Evolutionary conservation across 1,140 invertebrate species (phyloP).

Genomic region (Macrocentrus cingulum): DNA sequence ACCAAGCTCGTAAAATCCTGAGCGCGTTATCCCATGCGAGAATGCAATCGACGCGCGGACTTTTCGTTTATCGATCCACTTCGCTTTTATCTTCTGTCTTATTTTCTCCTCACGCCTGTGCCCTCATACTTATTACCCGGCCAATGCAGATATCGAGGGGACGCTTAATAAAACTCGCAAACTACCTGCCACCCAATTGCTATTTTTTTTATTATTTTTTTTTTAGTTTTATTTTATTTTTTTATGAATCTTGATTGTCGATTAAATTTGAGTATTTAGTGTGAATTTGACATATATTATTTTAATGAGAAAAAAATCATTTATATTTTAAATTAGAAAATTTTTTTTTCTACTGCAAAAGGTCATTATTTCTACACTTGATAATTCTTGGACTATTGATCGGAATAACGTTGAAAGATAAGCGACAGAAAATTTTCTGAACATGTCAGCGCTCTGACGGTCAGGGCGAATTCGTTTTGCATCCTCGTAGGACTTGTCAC

Average conservation of each 20-base stretch:
- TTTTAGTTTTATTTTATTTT: background rate
- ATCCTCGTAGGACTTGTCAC: conserved; percentile 33
- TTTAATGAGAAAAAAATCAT: no score
- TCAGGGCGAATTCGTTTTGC: conserved; percentile 13
- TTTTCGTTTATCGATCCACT: conserved; percentile 27
- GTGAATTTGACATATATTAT: background rate
- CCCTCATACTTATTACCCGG: background rate
- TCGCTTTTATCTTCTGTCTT: conserved; percentile 11
- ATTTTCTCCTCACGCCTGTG: background rate
- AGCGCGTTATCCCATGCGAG: conserved; percentile 16
- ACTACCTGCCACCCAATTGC: conserved; percentile 7
- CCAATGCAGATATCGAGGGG: conserved; percentile 14
- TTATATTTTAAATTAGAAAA: no score
- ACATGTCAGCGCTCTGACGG: background rate
- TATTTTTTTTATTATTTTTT: conserved; percentile 2
- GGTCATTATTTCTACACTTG: no score
- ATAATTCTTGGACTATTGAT: no score
- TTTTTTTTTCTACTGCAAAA: no score
- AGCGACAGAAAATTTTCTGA: no score
- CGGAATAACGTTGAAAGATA: no score
- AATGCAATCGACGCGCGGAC: conserved; percentile 24
- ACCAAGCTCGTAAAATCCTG: no score
- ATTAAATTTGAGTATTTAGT: no score
- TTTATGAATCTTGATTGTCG: background rate
- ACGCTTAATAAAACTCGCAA: conserved; percentile 11